Evolutionary conservation across 2,888 invertebrate genomes (phyloP), one percentile per base, ranked within the genome.

Genomic region (Pollenia griseotomentosa): DNA sequence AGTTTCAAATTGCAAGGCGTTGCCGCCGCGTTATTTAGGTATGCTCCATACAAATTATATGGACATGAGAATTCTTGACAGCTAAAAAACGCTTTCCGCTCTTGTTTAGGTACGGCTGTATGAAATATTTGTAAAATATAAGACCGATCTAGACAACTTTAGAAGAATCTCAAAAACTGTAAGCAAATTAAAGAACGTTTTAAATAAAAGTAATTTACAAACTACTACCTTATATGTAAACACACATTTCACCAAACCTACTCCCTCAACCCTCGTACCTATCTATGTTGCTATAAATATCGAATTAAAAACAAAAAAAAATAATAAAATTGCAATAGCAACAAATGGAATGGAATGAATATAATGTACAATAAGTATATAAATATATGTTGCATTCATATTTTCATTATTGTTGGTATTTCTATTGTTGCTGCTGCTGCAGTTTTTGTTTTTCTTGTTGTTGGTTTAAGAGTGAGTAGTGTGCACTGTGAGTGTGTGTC

Each of bases 301-400:
- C 7, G 55, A 16, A 57, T n/a, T 19, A 53, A 44, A 66, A 9
- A 19, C 23, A 75, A 65, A 75, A 23, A 61, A 73, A 16, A 66
- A 75, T 55, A 73, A 77, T 70, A 68, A 66, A 79, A 59, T 84
- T 84, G 71, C 78, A 79, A 79, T 57, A 78, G 78, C 78, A 78
- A 78, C 70, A 66, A 73, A 79, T 77, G 83, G 78, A 78, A 83
- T 79, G 84, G 84, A 73, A 77, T 83, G 61, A 83, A 68, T 61
- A 66, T 79, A 44, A 84, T 79, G 53, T 74, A 55, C 46, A 84
- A 79, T 66, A 79, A 68, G 66, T 79, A 68, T 51, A 78, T 79
- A 73, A 66, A 83, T 70, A 77, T 83, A 83, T 77, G 77, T 77
- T 83, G 83, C 83, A 83, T 83, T 83, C 70, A 77, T 83, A 77